Conservation (phyloP, 2,113 vertebrate species). For the Takifugu flavidus region DNA sequence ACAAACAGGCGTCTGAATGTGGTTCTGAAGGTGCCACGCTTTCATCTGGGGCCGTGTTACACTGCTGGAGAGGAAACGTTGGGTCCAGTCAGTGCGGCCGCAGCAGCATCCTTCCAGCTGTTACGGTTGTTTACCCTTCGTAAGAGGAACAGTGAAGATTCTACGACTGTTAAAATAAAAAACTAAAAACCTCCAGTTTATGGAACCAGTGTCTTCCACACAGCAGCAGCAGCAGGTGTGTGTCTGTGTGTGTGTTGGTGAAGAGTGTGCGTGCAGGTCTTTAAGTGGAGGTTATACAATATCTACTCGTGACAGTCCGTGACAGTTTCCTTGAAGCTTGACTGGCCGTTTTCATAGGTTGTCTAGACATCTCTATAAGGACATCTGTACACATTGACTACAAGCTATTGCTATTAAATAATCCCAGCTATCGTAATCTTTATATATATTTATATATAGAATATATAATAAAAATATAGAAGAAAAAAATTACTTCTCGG, state of each 20-base stretch:
- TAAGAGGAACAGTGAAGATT: constrained; percentile 28
- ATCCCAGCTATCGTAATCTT: constrained; percentile 80
- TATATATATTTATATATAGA: constrained; percentile 79
- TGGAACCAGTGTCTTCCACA: constrained; percentile 68
- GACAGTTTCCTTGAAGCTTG: constrained; percentile 63
- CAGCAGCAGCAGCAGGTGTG: constrained; percentile 51
- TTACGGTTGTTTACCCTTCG: constrained; percentile 24
- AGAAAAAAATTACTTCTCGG: constrained; percentile 76
- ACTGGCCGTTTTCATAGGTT: constrained; percentile 86
- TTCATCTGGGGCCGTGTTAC: background rate
- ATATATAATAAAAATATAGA: constrained; percentile 82
- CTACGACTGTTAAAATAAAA: constrained; percentile 17
- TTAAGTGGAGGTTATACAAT: constrained; percentile 68
- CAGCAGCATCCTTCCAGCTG: constrained; percentile 25
- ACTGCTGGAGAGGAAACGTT: constrained; percentile 9
- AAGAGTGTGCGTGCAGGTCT: constrained; percentile 47
- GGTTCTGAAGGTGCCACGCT: constrained; percentile 5
- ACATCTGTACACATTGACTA: constrained; percentile 87
- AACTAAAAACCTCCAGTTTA: constrained; percentile 54
- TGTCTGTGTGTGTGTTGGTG: constrained; percentile 28
- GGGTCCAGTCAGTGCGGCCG: constrained; percentile 14
- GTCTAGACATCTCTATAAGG: constrained; percentile 80
- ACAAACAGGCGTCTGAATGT: background rate
- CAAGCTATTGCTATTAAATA: constrained; percentile 94
- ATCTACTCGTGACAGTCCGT: constrained; percentile 58